phyloP scores from a whole-genome alignment of 2,888 invertebrate genomes.

The Spodoptera littoralis region DNA sequence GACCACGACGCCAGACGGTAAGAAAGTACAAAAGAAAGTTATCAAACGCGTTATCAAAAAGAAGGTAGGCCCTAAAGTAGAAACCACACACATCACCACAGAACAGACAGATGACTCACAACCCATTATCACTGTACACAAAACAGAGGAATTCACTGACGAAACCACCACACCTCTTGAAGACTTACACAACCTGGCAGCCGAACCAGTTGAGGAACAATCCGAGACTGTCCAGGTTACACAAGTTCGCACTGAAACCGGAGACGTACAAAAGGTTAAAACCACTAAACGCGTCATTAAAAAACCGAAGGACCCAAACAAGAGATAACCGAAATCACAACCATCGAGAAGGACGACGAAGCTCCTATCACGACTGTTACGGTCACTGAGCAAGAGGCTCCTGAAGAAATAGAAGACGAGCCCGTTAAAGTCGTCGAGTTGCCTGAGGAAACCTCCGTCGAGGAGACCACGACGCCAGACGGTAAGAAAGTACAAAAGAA shows the following conservation, averaged over 20 bases:
- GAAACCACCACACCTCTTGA: neutral
- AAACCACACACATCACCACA: neutral
- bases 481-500: constrained; percentile 6
- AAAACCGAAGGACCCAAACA: neutral
- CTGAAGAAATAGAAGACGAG: too few species aligned
- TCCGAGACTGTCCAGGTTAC: neutral
- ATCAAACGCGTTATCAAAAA: too few species aligned
- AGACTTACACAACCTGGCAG: too few species aligned
- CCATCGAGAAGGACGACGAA: neutral
- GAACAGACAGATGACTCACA: neutral
- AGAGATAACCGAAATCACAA: constrained; percentile 1
- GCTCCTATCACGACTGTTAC: too few species aligned
- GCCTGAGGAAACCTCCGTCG: neutral
- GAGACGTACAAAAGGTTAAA: neutral
- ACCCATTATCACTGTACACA: neutral
- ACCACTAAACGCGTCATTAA: too few species aligned
- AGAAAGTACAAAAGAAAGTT: too few species aligned
- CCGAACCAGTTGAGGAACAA: too few species aligned
- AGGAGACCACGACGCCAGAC: constrained; percentile 1
- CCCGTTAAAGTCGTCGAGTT: too few species aligned
- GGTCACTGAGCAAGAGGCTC: too few species aligned
- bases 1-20: too few species aligned
- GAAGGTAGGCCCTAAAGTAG: too few species aligned
- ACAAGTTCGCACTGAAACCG: neutral
- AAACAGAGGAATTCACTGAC: neutral